A percentile compares a stretch with the other conserved stretches of the same genome.
These are phyloP conservation scores for Eurois occulta DNA, from an alignment of 2,888 invertebrate genomes.

Conservation along the genomic window DNA sequence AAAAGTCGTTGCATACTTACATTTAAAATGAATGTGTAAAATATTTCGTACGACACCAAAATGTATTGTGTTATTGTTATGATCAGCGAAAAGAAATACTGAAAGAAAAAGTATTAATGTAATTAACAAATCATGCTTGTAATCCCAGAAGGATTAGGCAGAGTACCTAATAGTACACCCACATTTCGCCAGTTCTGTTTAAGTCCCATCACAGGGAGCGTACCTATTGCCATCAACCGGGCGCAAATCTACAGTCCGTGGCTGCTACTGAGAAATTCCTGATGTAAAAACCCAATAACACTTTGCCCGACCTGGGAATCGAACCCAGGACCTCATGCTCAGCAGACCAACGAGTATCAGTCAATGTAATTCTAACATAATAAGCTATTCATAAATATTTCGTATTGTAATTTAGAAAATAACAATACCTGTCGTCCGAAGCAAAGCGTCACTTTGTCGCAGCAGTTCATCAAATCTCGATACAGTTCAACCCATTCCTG, in stretches of 20 bases:
- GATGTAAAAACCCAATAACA: too few relatives aligned
- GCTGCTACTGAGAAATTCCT: too few relatives aligned
- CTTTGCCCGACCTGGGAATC: too few relatives aligned
- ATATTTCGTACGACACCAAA: background rate
- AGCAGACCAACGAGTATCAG: too few relatives aligned
- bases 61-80: background rate
- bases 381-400: background rate
- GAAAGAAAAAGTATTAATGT: background rate
- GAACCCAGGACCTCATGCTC: too few relatives aligned
- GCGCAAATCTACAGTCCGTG: too few relatives aligned
- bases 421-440: constrained; percentile 23
- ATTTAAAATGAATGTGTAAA: background rate
- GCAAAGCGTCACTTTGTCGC: constrained; percentile 2
- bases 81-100: constrained; percentile 15
- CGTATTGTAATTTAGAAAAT: background rate
- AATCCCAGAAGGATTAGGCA: too few relatives aligned
- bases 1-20: constrained; percentile 5
- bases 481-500: constrained; percentile 21
- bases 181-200: too few relatives aligned
- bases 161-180: too few relatives aligned
- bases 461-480: constrained; percentile 16
- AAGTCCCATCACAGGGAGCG: too few relatives aligned
- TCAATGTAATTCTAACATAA: background rate
- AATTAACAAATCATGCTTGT: too few relatives aligned
- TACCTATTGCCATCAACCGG: too few relatives aligned